phyloP scores from a whole-genome alignment of 2,888 invertebrate species.

The Mimachlamys varia region DNA sequence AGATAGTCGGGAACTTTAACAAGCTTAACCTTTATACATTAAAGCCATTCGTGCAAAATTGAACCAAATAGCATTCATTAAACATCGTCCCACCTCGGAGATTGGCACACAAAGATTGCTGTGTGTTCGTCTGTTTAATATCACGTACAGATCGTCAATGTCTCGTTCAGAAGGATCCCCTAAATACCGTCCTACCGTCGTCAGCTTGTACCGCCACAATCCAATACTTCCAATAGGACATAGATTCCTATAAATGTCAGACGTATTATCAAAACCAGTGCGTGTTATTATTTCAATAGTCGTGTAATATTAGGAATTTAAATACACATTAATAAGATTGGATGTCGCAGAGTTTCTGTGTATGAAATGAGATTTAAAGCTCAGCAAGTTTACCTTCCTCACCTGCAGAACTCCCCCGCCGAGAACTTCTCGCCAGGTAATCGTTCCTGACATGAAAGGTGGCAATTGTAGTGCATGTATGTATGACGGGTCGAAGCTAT shows the following conservation, averaged over 20 bases:
- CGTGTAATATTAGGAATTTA: neutral
- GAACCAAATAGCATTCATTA: neutral
- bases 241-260: neutral
- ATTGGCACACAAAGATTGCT: neutral
- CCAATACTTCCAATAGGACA: neutral
- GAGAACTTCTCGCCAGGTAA: neutral
- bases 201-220: neutral
- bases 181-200: neutral
- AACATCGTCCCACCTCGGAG: neutral
- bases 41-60: slow-evolving; percentile 6
- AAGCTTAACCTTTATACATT: neutral
- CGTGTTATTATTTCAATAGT: neutral
- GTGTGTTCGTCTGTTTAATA: neutral
- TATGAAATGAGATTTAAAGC: neutral
- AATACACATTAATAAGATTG: neutral
- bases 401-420: slow-evolving; percentile 17
- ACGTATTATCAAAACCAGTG: neutral
- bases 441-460: neutral
- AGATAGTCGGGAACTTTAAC: neutral
- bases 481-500: neutral
- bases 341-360: neutral
- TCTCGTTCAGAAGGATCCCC: neutral
- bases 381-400: neutral
- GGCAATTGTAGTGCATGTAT: neutral
- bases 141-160: neutral